phyloP scores from a whole-genome alignment of 2,888 invertebrate genomes.

The Oligia strigilis region DNA sequence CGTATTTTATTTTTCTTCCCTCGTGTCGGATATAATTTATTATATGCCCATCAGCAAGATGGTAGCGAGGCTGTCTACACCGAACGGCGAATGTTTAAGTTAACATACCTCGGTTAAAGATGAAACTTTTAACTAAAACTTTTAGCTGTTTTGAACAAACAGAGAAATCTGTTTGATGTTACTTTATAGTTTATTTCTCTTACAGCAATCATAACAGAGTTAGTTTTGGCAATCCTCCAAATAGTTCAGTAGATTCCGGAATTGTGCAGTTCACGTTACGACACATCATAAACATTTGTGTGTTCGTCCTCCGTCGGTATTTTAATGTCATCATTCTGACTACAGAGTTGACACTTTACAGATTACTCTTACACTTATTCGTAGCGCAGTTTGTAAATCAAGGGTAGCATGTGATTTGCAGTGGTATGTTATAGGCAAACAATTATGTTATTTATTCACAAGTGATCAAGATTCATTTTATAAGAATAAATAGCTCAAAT shows the following conservation, averaged over 20 bases:
- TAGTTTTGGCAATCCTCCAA: constrained; percentile 41
- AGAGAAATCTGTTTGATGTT: not conserved
- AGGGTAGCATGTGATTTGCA: too few species aligned
- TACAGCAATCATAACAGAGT: constrained; percentile 28
- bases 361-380: not conserved
- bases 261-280: constrained; percentile 19
- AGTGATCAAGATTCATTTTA: not conserved
- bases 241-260: constrained; percentile 24
- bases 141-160: not conserved
- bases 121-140: not conserved
- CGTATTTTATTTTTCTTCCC: too few species aligned
- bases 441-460: not conserved
- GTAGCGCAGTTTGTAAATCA: not conserved
- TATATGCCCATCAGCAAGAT: too few species aligned
- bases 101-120: not conserved
- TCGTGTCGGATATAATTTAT: too few species aligned
- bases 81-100: too few species aligned
- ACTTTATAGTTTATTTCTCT: too few species aligned
- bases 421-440: not conserved
- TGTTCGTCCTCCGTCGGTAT: not conserved
- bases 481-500: not conserved
- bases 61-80: too few species aligned
- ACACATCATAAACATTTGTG: constrained; percentile 30
- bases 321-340: constrained; percentile 7
- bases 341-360: not conserved